phyloP scores from a whole-genome alignment of 2,113 vertebrate species.

The Zosterops pallidus region DNA sequence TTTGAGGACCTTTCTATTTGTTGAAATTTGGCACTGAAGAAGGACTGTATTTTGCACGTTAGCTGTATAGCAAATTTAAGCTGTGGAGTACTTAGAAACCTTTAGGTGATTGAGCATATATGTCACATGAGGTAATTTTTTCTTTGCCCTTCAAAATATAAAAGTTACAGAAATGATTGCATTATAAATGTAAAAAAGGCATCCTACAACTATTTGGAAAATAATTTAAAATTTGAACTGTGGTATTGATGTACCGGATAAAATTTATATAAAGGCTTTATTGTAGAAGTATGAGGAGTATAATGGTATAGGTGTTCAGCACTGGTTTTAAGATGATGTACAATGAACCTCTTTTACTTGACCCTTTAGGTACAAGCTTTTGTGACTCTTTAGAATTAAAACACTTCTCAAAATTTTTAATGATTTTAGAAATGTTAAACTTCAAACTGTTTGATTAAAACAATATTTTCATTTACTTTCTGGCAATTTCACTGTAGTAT shows the following conservation, averaged over 20 bases:
- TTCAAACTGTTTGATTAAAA: background rate
- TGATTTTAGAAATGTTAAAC: background rate
- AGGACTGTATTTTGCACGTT: background rate
- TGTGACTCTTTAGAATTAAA: background rate
- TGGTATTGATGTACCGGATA: background rate
- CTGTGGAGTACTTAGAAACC: background rate
- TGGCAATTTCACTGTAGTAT: background rate
- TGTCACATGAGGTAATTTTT: background rate
- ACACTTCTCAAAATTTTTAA: background rate
- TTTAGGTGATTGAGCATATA: background rate
- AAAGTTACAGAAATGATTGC: background rate
- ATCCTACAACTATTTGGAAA: background rate
- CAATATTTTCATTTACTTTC: background rate
- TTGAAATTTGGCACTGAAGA: background rate
- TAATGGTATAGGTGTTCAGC: background rate
- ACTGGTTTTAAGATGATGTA: background rate
- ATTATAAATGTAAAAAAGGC: background rate
- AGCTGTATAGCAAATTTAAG: background rate
- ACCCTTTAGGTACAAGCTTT: background rate
- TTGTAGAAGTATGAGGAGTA: background rate
- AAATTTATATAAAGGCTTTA: background rate
- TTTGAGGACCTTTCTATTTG: background rate
- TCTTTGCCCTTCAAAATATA: background rate
- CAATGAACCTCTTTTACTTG: accelerated
- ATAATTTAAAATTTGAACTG: background rate